A percentile compares a stretch with the other conserved stretches of the same genome.
These are phyloP conservation scores for Drosophila tsacasi DNA, from an alignment of 1,140 invertebrate genomes.

Conservation along the genomic window DNA sequence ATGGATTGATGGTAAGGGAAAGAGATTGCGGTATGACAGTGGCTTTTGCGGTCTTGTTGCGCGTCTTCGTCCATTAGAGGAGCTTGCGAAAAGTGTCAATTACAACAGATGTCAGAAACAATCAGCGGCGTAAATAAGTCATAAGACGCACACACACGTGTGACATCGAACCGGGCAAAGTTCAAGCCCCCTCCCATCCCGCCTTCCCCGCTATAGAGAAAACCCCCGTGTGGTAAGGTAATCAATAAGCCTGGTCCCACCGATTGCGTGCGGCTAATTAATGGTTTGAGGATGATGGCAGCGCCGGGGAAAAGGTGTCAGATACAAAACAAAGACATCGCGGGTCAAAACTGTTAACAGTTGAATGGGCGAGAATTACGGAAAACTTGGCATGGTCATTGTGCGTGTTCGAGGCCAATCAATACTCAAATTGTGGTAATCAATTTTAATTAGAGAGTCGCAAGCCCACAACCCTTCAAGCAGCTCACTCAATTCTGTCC, in stretches of 20 bases:
- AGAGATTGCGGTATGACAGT: conserved; percentile 51
- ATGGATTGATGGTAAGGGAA: conserved; percentile 19
- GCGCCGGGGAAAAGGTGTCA: conserved; percentile 59
- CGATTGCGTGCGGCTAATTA: conserved; percentile 79
- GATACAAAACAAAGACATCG: conserved; percentile 58
- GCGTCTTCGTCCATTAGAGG: conserved; percentile 49
- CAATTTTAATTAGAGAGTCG: conserved; percentile 77
- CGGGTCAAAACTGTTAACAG: conserved; percentile 68
- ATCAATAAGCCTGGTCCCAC: conserved; percentile 40
- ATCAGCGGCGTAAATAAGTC: conserved; percentile 76
- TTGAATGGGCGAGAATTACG: conserved; percentile 45
- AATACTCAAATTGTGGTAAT: conserved; percentile 80
- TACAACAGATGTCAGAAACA: conserved; percentile 74
- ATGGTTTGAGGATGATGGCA: conserved; percentile 43
- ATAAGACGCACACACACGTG: conserved; percentile 37
- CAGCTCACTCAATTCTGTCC: conserved; percentile 46
- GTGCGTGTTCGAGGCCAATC: conserved; percentile 69
- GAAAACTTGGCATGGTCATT: conserved; percentile 46
- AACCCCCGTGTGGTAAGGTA: conserved; percentile 15
- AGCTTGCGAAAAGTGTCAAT: conserved; percentile 77
- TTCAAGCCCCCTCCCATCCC: neutral
- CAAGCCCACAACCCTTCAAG: conserved; percentile 29
- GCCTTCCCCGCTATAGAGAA: neutral
- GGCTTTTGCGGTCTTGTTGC: conserved; percentile 46
- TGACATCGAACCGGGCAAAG: conserved; percentile 21